These are phyloP conservation scores for Ophioninae sp. DNA, from an alignment of 2,888 invertebrate species.

Conservation along the genomic window DNA sequence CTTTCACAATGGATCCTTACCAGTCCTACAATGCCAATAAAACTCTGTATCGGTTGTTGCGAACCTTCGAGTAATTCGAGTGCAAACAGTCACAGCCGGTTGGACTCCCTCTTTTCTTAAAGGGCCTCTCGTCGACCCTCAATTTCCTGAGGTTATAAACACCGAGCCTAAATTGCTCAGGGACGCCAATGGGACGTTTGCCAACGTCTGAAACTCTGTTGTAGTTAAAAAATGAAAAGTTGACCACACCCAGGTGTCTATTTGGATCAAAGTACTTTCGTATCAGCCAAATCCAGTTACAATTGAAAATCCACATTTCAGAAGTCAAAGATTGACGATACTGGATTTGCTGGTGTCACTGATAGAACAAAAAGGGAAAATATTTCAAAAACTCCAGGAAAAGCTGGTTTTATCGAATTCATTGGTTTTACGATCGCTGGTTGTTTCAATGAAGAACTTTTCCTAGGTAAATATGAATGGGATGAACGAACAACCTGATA, in stretches of 20 bases:
- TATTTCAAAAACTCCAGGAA: no score
- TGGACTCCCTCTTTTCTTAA: conserved; percentile 18
- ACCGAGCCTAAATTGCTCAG: conserved; percentile 14
- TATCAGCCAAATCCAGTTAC: no score
- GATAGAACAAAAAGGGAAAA: no score
- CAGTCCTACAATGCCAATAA: conserved; percentile 35
- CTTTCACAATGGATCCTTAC: conserved; percentile 16
- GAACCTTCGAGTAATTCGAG: conserved; percentile 37
- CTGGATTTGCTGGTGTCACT: no score
- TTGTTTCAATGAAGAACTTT: background rate
- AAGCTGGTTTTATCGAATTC: background rate
- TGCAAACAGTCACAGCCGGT: conserved; percentile 52
- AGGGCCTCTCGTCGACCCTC: background rate
- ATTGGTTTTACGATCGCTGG: background rate
- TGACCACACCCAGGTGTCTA: background rate
- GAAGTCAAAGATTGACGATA: no score
- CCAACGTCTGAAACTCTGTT: conserved; percentile 4
- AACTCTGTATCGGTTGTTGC: conserved; percentile 23
- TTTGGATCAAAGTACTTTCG: background rate
- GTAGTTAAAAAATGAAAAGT: background rate
- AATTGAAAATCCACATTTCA: no score
- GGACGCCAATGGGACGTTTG: conserved; percentile 18
- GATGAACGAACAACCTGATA: background rate
- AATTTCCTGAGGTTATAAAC: conserved; percentile 20
- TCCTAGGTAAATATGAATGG: background rate